These are phyloP conservation scores for Euplagia quadripunctaria DNA, from an alignment of 2,888 invertebrate genomes.

Conservation along the genomic window DNA sequence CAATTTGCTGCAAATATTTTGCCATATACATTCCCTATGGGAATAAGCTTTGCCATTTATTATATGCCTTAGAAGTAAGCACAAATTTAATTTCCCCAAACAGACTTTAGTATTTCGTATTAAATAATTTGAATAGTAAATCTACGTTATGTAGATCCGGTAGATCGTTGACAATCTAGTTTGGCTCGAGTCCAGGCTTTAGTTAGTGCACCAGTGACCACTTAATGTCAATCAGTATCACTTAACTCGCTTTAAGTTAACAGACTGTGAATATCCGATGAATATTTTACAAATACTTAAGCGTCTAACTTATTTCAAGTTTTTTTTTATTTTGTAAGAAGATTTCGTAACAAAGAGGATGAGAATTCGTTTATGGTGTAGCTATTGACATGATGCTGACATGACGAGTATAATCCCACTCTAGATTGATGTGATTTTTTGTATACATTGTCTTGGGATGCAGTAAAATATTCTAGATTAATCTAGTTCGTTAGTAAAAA, in stretches of 20 bases:
- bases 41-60: neutral
- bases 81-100: neutral
- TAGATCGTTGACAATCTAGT: constrained; percentile 33
- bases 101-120: constrained; percentile 1
- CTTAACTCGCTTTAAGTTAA: constrained; percentile 45
- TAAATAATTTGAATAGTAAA: constrained; percentile 18
- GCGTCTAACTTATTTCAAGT: too few species aligned
- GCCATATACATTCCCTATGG: neutral
- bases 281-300: constrained; percentile 8
- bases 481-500: too few species aligned
- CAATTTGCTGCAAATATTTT: neutral
- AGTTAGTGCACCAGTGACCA: constrained; percentile 40
- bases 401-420: too few species aligned
- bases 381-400: too few species aligned
- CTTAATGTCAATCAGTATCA: constrained; percentile 54
- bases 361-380: too few species aligned
- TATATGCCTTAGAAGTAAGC: neutral
- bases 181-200: constrained; percentile 44
- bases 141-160: constrained; percentile 15
- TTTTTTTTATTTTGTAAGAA: too few species aligned
- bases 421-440: too few species aligned
- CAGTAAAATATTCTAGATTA: too few species aligned
- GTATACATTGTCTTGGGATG: too few species aligned
- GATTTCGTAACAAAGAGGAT: too few species aligned
- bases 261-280: constrained; percentile 14